Conservation (phyloP, 2,797 vertebrate genomes). For the Galaxias olidus region DNA sequence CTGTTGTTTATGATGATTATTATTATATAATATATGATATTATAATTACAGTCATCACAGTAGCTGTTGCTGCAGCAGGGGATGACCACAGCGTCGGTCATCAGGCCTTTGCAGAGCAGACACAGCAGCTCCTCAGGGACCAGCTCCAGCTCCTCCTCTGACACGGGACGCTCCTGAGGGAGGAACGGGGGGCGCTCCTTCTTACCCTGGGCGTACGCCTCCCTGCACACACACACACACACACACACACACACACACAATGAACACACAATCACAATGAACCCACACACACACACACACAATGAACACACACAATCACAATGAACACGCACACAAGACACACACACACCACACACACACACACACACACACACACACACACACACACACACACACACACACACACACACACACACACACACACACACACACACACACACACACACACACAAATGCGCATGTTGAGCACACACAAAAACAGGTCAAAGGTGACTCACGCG, state of each 20-base stretch:
- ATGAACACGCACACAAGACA: too few relatives aligned
- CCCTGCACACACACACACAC: conserved; percentile 61
- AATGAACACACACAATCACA: background rate
- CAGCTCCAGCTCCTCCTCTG: conserved; percentile 84
- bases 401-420: background rate
- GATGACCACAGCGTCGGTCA: conserved; percentile 94
- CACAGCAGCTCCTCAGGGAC: conserved; percentile 91
- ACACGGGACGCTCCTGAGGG: conserved; percentile 78
- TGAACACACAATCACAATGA: too few relatives aligned
- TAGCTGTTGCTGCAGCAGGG: conserved; percentile 99
- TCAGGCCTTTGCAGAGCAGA: conserved; percentile 92
- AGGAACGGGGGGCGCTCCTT: conserved; percentile 94
- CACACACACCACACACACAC: background rate
- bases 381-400: background rate
- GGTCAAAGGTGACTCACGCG: conserved; percentile 81
- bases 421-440: background rate
- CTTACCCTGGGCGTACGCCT: conserved; percentile 95
- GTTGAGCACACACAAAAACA: background rate
- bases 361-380: background rate
- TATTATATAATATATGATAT: background rate
- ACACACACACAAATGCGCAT: background rate
- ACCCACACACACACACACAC: background rate
- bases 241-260: background rate
- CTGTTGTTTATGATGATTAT: background rate
- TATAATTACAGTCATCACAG: conserved; percentile 94